Conservation (phyloP, 1,140 invertebrate genomes). For the Drosophila hydei region DNA sequence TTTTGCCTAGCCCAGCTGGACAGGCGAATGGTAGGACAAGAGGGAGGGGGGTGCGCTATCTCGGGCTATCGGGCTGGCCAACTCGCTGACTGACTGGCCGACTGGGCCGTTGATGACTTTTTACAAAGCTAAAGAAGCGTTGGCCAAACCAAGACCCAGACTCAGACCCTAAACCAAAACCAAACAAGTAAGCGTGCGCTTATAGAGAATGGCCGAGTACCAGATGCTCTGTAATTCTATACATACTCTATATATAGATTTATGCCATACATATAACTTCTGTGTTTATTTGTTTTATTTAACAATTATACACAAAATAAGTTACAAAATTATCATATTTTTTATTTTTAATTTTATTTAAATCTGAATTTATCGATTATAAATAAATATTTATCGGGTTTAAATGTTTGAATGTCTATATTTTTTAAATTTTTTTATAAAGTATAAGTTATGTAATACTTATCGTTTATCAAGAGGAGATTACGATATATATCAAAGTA, state of each 20-base stretch:
- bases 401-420: too few relatives aligned
- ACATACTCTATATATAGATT: background rate
- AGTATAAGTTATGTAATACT: too few relatives aligned
- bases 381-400: too few relatives aligned
- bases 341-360: too few relatives aligned
- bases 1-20: conserved; percentile 64
- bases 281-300: too few relatives aligned
- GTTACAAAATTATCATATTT: too few relatives aligned
- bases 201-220: too few relatives aligned
- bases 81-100: conserved; percentile 42
- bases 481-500: background rate
- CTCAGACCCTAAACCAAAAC: conserved; percentile 41
- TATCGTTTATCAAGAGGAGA: too few relatives aligned
- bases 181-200: conserved; percentile 1
- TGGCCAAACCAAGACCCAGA: conserved; percentile 26
- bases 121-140: conserved; percentile 67
- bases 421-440: too few relatives aligned
- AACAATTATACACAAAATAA: too few relatives aligned
- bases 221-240: conserved; percentile 5
- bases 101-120: conserved; percentile 80
- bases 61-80: conserved; percentile 34
- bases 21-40: background rate
- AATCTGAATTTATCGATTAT: background rate
- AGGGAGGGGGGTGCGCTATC: conserved; percentile 20
- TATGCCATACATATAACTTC: too few relatives aligned